These are phyloP conservation scores for Sesia apiformis DNA, from an alignment of 2,888 invertebrate genomes.

Conservation along the genomic window DNA sequence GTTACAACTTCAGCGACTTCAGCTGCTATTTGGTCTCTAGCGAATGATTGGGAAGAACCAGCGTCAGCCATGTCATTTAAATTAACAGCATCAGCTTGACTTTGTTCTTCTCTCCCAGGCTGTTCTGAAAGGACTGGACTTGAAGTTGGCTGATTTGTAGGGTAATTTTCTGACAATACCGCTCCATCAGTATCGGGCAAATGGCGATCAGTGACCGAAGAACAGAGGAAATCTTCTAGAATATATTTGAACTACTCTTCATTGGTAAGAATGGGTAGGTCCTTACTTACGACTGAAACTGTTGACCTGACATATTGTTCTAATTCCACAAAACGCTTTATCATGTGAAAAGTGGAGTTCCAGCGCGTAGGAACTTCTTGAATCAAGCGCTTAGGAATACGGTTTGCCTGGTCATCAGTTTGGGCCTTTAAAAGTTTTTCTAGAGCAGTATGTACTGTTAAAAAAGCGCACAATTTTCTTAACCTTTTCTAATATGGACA, in stretches of 20 bases:
- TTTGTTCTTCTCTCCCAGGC: neutral
- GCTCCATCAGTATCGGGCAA: neutral
- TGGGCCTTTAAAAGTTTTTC: slow-evolving; percentile 9
- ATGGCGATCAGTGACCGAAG: slow-evolving; percentile 12
- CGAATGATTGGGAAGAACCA: too few species aligned
- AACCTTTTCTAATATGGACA: slow-evolving; percentile 1
- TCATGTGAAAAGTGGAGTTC: slow-evolving; percentile 7
- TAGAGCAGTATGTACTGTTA: slow-evolving; percentile 3
- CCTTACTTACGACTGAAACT: slow-evolving; percentile 8
- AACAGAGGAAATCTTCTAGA: slow-evolving; percentile 12
- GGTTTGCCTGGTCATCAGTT: slow-evolving; percentile 1
- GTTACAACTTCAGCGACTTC: too few species aligned
- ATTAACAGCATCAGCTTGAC: slow-evolving; percentile 1
- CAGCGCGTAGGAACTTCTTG: slow-evolving; percentile 18
- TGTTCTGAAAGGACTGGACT: slow-evolving; percentile 4
- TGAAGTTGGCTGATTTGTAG: slow-evolving; percentile 3
- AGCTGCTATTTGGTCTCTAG: too few species aligned
- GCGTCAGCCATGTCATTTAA: slow-evolving; percentile 3
- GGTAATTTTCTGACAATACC: slow-evolving; percentile 1
- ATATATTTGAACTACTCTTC: slow-evolving; percentile 11
- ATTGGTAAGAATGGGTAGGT: slow-evolving; percentile 10
- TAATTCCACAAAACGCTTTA: slow-evolving; percentile 15
- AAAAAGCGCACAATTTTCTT: neutral
- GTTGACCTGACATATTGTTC: slow-evolving; percentile 9
- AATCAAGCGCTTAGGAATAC: neutral